Evolutionary conservation across 2,888 invertebrate genomes (phyloP), one percentile per base, ranked within the genome.

Genomic region (Azorinus chamasolen): DNA sequence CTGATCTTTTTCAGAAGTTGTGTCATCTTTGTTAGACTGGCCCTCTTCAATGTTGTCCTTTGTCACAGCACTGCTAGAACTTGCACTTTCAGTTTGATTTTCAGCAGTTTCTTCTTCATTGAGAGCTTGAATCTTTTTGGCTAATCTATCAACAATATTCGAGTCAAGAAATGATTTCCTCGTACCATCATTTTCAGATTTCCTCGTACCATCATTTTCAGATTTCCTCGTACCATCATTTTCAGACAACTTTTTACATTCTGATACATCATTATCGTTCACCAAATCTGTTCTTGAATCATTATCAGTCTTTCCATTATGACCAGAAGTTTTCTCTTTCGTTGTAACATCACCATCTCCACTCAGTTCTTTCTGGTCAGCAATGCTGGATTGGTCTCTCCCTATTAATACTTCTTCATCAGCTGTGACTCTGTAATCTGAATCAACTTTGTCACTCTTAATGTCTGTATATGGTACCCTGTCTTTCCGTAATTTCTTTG

Each of bases 81-180:
- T 18, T 8, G 12, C 39, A n/a, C 20, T n/a, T 22, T 18, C 14
- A 16, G 18, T 48, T 20, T n/a, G 48, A 32, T 54, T 37, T 25
- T 27, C 54, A 39, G 25, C 54, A 20, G 32, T 25, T 37, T 50
- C 66, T 57, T 65, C 39, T 20, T 50, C 50, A 24, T 41, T 27
- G 18, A 62, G 18, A 12, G 32, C 51, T 24, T 51, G 32, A 24
- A 76, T 59, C 53, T 73, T 77, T 39, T 61, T 63, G n/a, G 71
- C 72, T 12, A 77, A 32, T 55, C 62, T 65, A 39, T 79, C 80
- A 48, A 70, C 72, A 41, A 80, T 61, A 76, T 57, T 69, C 20
- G 63, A 58, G 50, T 53, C 53, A 4, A 71, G 63, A 71, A 64
- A 53, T 20, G 12, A 45, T 54, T 64, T 64, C 37, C 54, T 64